Base-by-base conservation (phyloP, 1,140 invertebrate genomes). In the Holotrichia oblita region DNA sequence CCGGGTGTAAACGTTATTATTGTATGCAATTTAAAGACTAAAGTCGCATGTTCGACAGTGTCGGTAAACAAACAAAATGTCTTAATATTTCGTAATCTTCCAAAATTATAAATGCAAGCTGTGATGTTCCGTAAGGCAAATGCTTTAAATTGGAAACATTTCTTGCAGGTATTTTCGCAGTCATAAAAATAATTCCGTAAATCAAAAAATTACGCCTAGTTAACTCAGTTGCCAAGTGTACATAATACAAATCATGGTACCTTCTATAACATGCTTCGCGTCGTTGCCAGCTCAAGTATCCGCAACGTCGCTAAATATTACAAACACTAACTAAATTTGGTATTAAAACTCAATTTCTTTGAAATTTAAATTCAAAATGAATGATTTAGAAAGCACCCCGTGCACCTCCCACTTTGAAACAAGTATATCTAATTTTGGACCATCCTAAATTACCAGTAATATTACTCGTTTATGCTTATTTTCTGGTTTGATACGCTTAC, bases 251-350 rank as follows among this genome's bases (percentile, higher is more conserved):
- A 79, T 79, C 73, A 61, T 73, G 73, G 77, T 76, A 83, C 84
- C 80, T 81, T 83, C 83, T 85, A 81, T 83, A 84, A 84, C 85
- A 83, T 80, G 84, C 81, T 84, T 81, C 81, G 77, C 85, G 82
- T 80, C 77, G 85, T 86, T 86, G 85, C 85, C 85, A 85, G 83
- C 79, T 86, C 84, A 85, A 84, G 81, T 83, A 84, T 83, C 81
- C 83, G 85, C 83, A 85, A 86, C 85, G 83, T 85, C 83, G 83
- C 82, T 83, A 82, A 85, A 73, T 79, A 81, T 81, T 84, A 85
- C 84, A 86, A 86, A 85, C 83, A 83, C 79, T 76, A 79, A 77
- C 83, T 83, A 84, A 81, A 85, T 85, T 85, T 83, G 80, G 83
- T 78, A 82, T 79, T 81, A 83, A 84, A 79, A 69, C 61, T 22